These are phyloP conservation scores for Fragum fragum DNA, from an alignment of 2,888 invertebrate genomes.

Conservation along the genomic window DNA sequence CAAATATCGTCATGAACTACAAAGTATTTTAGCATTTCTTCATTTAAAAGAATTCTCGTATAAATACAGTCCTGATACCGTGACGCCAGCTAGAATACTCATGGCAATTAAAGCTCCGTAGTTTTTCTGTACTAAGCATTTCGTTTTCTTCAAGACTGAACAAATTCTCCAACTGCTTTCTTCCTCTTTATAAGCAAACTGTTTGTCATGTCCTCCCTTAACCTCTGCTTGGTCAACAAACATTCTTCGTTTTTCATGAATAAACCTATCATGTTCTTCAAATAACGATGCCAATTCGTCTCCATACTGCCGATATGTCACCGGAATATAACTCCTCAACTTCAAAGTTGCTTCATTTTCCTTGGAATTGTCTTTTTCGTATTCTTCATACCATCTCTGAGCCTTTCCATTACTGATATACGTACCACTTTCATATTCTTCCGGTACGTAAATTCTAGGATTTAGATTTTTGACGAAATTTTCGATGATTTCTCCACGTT, in stretches of 20 bases:
- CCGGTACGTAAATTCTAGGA: slow-evolving; percentile 17
- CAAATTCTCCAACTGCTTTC: background rate
- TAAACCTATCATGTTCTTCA: background rate
- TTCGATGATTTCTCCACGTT: background rate
- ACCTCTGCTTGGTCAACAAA: background rate
- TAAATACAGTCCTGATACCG: background rate
- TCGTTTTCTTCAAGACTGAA: background rate
- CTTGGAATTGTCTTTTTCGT: background rate
- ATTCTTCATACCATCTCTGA: background rate
- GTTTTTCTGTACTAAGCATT: background rate
- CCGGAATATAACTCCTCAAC: background rate
- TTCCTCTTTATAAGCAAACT: background rate
- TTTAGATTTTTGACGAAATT: background rate
- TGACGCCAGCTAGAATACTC: background rate
- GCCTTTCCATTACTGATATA: background rate
- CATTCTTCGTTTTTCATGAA: background rate
- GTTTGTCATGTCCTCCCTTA: background rate
- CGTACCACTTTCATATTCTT: background rate
- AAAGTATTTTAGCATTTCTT: background rate
- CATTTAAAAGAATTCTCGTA: background rate
- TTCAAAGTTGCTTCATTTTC: background rate
- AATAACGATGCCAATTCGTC: background rate
- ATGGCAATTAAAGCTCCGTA: background rate
- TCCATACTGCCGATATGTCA: background rate
- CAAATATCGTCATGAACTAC: no score